A percentile compares a stretch with the other conserved stretches of the same genome.
These are phyloP conservation scores for Sebastes steindachneri DNA, from an alignment of 2,797 vertebrate genomes.

Conservation along the genomic window DNA sequence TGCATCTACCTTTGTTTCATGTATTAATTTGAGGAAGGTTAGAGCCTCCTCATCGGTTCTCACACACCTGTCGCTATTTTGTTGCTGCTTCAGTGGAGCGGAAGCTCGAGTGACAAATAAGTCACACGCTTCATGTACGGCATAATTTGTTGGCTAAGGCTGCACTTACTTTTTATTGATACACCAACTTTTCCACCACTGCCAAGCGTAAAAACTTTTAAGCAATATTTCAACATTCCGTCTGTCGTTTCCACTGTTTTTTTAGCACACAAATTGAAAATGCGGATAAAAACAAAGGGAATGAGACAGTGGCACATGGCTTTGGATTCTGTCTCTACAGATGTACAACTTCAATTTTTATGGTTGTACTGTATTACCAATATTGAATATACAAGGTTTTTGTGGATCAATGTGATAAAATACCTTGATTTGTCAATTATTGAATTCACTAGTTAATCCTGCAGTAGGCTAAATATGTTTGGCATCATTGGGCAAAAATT, in stretches of 20 bases:
- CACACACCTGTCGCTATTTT: background rate
- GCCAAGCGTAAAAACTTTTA: background rate
- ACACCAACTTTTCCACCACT: background rate
- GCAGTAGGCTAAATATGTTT: too few species aligned
- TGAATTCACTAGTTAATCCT: background rate
- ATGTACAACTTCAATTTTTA: background rate
- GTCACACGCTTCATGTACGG: background rate
- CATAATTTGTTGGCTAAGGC: background rate
- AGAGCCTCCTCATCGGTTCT: background rate
- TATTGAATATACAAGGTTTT: background rate
- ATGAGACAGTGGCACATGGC: background rate
- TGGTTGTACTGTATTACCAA: background rate
- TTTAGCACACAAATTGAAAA: background rate
- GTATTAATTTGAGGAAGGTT: background rate
- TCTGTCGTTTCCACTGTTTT: background rate
- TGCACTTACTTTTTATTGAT: background rate
- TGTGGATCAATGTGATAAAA: background rate
- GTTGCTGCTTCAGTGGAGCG: background rate
- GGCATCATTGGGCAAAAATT: too few species aligned
- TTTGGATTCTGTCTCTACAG: background rate
- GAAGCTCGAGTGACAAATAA: background rate
- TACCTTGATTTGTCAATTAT: background rate
- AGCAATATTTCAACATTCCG: background rate
- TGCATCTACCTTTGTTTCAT: background rate
- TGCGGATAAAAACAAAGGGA: background rate